Evolutionary conservation across 2,113 vertebrate species (phyloP), one percentile per base, ranked within the genome.

Genomic region (Sander lucioperca): DNA sequence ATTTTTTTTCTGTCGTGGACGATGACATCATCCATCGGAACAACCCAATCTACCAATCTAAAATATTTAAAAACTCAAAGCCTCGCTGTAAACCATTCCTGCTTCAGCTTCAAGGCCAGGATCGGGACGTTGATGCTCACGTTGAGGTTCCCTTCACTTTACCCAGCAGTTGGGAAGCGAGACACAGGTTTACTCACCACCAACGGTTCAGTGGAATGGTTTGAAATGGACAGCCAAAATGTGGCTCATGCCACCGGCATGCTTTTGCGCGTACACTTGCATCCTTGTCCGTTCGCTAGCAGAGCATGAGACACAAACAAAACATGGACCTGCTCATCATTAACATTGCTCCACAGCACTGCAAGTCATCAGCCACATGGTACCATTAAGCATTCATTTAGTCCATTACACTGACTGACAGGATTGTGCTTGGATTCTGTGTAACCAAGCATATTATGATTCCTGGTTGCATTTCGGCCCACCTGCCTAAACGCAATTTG

Each of bases 401-500:
- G 48, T 82, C 66, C 45, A 66, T 70, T 65, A 78, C 59, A 73
- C 27, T 82, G 74, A 91, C 81, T 69, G 75, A 57, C 65, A 84
- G 72, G 61, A 62, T 15, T 58, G 19, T 25, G 56, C 67, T 53
- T 61, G 58, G 50, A 68, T 58, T 78, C 50, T 58, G 30, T 82
- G 54, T 74, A 74, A 62, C 53, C 61, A 48, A 77, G 74, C 71
- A 82, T 74, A 68, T 67, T 74, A 87, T 54, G 61, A 79, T 65
- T 76, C 27, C 78, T 72, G 65, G 59, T 68, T 83, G 62, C 72
- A 79, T 75, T 84, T 76, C 14, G 7, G 54, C 64, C 75, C 69
- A 70, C 77, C 70, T 67, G 64, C 76, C 64, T 63, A 58, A 82
- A 87, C 3, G 19, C 45, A 84, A 74, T 86, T 75, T 80, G 61